Conservation (phyloP, 2,888 invertebrate species). For the Nephrotoma guestfalica region DNA sequence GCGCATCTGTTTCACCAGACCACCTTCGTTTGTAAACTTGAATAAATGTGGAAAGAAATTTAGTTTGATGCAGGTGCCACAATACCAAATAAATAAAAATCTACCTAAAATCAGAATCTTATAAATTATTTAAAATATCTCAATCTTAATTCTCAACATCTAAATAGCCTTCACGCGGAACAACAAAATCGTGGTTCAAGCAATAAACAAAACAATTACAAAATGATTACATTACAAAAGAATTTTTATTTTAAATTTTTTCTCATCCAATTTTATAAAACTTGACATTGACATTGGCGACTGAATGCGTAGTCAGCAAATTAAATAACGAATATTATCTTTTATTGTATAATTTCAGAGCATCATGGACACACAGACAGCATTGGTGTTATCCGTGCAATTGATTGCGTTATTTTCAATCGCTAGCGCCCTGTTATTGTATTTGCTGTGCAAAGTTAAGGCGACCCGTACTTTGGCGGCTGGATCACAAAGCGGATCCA, state of each 20-base stretch:
- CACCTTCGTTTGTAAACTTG: neutral
- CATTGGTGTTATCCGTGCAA: constrained; percentile 64
- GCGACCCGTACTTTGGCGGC: constrained; percentile 32
- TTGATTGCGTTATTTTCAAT: constrained; percentile 67
- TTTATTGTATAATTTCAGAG: neutral
- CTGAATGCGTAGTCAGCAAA: neutral
- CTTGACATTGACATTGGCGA: neutral
- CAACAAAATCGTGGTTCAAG: neutral
- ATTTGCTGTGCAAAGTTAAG: constrained; percentile 60
- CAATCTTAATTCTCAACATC: neutral
- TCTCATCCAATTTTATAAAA: neutral
- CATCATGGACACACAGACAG: constrained; percentile 67
- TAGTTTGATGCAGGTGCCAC: too few species aligned
- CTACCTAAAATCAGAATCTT: neutral
- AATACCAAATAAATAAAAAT: neutral
- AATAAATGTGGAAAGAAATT: neutral
- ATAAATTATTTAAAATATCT: neutral
- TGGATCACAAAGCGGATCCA: constrained; percentile 43
- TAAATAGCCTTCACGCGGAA: neutral
- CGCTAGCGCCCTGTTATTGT: constrained; percentile 66
- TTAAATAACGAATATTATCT: neutral
- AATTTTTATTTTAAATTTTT: neutral
- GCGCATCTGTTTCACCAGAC: neutral
- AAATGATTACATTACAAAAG: neutral
- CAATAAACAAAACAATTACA: neutral